phyloP scores from a whole-genome alignment of 2,113 vertebrate genomes.

The Chamaea fasciata region DNA sequence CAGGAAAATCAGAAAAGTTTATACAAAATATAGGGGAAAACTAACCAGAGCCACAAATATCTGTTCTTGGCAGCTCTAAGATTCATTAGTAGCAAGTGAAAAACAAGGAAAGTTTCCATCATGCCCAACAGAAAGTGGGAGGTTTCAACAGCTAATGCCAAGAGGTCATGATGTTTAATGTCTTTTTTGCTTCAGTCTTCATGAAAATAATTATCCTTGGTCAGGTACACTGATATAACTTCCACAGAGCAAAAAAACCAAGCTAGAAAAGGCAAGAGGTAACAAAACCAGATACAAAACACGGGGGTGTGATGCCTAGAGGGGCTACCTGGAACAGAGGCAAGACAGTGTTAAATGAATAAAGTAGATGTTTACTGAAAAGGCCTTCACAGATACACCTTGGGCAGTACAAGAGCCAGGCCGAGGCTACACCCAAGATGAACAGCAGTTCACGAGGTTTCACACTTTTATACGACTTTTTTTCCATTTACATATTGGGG shows the following conservation, averaged over 20 bases:
- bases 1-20: neutral
- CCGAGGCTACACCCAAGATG: neutral
- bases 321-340: neutral
- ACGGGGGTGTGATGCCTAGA: neutral
- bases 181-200: neutral
- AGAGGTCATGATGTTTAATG: neutral
- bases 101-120: neutral
- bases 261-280: neutral
- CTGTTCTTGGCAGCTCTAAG: neutral
- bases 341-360: neutral
- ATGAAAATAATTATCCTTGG: neutral
- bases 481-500: neutral
- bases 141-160: neutral
- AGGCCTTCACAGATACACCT: neutral
- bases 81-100: neutral
- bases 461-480: neutral
- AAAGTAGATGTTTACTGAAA: neutral
- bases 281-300: neutral
- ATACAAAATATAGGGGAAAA: neutral
- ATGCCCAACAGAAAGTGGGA: neutral
- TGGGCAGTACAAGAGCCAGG: neutral
- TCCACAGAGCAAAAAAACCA: neutral
- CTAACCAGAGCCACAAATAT: neutral
- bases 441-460: accelerated
- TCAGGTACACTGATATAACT: neutral